A percentile compares a stretch with the other conserved stretches of the same genome.
These are phyloP conservation scores for Akabosia matsudoensis DNA, from an alignment of 1,140 invertebrate genomes.

Conservation along the genomic window DNA sequence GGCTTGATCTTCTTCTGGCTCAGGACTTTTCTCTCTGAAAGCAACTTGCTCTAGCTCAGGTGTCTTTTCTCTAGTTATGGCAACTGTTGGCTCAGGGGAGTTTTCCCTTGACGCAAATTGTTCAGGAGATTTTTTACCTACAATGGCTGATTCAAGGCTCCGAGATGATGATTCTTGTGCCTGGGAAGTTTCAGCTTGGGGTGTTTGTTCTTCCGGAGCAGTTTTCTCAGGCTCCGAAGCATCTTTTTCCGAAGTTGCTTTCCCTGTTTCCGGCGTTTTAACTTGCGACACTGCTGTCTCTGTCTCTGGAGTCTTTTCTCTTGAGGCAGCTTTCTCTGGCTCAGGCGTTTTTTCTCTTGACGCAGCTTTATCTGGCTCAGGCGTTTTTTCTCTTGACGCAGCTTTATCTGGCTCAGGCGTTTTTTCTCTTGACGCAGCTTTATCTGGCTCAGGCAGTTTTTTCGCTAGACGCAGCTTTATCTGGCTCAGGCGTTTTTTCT, in stretches of 20 bases:
- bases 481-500: constrained; percentile 1
- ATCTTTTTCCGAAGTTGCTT: constrained; percentile 55
- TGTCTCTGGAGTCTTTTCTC: constrained; percentile 54
- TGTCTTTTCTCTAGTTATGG: neutral
- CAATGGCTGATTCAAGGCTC: too few relatives aligned
- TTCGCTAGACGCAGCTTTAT: constrained; percentile 46
- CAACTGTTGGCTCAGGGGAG: neutral
- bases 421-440: constrained; percentile 2
- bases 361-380: neutral
- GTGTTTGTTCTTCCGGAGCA: constrained; percentile 46
- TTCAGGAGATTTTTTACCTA: too few relatives aligned
- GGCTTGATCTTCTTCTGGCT: neutral
- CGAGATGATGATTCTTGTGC: too few relatives aligned
- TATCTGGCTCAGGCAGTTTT: neutral
- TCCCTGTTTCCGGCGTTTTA: constrained; percentile 52
- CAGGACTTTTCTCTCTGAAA: neutral
- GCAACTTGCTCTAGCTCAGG: neutral
- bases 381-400: neutral
- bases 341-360: constrained; percentile 52
- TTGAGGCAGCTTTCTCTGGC: constrained; percentile 58
- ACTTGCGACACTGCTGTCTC: constrained; percentile 57
- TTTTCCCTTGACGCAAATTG: constrained; percentile 4
- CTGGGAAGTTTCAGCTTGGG: too few relatives aligned
- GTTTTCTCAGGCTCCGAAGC: constrained; percentile 59
- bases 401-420: neutral